These are phyloP conservation scores for Caenorhabditis sulstoni DNA, from an alignment of 2,888 invertebrate genomes.

Conservation along the genomic window DNA sequence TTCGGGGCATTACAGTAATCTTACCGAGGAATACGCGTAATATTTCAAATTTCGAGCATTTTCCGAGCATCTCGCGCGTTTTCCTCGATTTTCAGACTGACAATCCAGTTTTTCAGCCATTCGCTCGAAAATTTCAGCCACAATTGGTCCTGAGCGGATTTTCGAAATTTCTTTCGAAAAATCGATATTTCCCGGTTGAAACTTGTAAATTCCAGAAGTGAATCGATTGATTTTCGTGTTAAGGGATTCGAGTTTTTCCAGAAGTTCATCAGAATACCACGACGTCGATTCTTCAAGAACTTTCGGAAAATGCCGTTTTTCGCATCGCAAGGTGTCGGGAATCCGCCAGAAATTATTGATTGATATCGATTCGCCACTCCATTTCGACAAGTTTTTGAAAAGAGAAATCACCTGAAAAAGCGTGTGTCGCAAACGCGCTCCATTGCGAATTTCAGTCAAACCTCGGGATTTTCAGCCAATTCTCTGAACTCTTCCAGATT, in stretches of 20 bases:
- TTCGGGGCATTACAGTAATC: not conserved
- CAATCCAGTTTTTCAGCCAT: constrained; percentile 23
- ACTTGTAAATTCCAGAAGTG: constrained; percentile 42
- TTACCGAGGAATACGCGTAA: constrained; percentile 42
- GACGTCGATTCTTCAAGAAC: constrained; percentile 5
- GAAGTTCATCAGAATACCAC: constrained; percentile 21
- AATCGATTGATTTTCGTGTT: constrained; percentile 34
- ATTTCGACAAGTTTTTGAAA: constrained; percentile 8
- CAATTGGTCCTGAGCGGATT: constrained; percentile 33
- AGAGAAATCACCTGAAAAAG: constrained; percentile 24
- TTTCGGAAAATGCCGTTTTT: constrained; percentile 19
- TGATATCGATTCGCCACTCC: constrained; percentile 20
- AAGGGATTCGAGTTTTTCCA: constrained; percentile 20
- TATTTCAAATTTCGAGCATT: constrained; percentile 23
- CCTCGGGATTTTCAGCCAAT: constrained; percentile 16
- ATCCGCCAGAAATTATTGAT: constrained; percentile 42
- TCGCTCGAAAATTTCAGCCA: constrained; percentile 25
- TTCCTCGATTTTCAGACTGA: not conserved
- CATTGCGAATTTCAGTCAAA: no score
- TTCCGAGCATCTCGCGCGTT: constrained; percentile 1
- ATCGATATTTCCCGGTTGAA: constrained; percentile 18
- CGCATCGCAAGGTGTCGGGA: constrained; percentile 40
- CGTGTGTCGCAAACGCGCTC: not conserved
- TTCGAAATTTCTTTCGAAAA: constrained; percentile 33
- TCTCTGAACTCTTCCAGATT: constrained; percentile 21